Conservation (phyloP, 2,113 vertebrate genomes). For the Pantherophis guttatus region DNA sequence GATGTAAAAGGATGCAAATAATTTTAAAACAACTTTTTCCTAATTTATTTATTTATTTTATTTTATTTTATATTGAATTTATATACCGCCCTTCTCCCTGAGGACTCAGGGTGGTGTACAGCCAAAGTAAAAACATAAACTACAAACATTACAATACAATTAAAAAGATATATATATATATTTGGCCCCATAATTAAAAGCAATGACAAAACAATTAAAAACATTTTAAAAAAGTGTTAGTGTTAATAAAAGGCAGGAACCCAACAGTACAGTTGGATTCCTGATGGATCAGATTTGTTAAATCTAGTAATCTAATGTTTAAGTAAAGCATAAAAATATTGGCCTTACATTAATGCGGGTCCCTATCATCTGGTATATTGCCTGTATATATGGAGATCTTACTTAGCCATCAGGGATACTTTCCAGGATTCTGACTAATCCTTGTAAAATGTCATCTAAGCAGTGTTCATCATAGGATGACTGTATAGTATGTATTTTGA, state of each 20-base stretch:
- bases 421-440: not conserved
- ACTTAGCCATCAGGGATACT: not conserved
- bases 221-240: too few relatives aligned
- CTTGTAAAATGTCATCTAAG: not conserved
- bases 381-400: not conserved
- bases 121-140: too few relatives aligned
- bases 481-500: not conserved
- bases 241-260: not conserved
- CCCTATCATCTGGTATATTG: not conserved
- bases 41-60: too few relatives aligned
- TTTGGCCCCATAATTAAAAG: too few relatives aligned
- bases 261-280: not conserved
- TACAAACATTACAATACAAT: too few relatives aligned
- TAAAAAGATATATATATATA: too few relatives aligned
- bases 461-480: not conserved
- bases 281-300: not conserved
- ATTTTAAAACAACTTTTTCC: not conserved
- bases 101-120: too few relatives aligned
- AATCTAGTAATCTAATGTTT: not conserved
- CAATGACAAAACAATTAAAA: too few relatives aligned
- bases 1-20: not conserved
- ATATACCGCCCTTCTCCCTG: too few relatives aligned
- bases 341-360: not conserved
- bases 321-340: not conserved
- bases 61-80: too few relatives aligned